Percentiles rank a stretch among this genome's conserved stretches.
These are phyloP conservation scores for Microtus ochrogaster DNA, from an alignment of 2,113 vertebrate genomes.

Conservation along the genomic window DNA sequence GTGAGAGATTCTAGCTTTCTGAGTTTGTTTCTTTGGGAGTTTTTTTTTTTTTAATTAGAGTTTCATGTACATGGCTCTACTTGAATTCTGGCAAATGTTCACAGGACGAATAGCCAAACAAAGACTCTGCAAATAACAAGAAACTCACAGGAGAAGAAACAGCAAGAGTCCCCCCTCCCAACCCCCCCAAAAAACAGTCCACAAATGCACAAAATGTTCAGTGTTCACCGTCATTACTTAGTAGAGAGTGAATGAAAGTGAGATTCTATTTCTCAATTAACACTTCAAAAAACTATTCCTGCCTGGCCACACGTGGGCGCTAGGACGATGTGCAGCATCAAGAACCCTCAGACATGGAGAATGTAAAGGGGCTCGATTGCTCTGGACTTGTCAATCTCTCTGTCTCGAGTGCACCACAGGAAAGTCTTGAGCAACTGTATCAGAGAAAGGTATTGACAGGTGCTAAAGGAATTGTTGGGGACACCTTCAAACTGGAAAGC, in stretches of 20 bases:
- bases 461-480: neutral
- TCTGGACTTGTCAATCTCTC: neutral
- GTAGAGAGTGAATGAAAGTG: neutral
- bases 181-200: neutral
- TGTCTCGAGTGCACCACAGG: neutral
- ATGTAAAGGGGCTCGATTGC: rapidly evolving
- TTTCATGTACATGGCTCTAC: neutral
- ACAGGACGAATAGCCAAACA: neutral
- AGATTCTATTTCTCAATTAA: neutral
- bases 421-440: neutral
- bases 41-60: neutral
- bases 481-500: neutral
- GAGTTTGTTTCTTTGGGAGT: neutral
- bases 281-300: neutral
- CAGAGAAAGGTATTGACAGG: neutral
- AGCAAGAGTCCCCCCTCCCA: too few species aligned
- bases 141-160: neutral
- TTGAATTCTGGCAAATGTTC: neutral
- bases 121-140: neutral
- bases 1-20: neutral
- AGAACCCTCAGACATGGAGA: too few species aligned
- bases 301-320: neutral
- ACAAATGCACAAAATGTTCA: neutral
- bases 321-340: too few species aligned
- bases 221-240: neutral